These are phyloP conservation scores for Cariama cristata DNA, from an alignment of 2,113 vertebrate genomes.

Conservation along the genomic window DNA sequence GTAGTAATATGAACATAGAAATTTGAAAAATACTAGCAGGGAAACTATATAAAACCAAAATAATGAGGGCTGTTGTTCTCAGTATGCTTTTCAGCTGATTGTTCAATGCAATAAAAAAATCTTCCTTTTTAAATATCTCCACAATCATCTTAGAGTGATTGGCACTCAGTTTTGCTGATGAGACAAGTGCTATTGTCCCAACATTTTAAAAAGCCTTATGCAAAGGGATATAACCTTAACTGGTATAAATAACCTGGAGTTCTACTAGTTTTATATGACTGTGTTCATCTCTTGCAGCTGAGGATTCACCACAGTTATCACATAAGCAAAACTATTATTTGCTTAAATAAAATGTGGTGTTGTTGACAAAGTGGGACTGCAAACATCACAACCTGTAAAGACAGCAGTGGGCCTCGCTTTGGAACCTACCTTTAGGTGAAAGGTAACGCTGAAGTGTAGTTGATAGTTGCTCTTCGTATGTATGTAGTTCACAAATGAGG, in stretches of 20 bases:
- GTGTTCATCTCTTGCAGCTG: not conserved
- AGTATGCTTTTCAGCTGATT: not conserved
- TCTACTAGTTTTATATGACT: not conserved
- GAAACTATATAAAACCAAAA: not conserved
- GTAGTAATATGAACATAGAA: not conserved
- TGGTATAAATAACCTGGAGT: not conserved
- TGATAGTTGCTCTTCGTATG: accelerated
- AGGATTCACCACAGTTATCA: not conserved
- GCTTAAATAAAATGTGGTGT: not conserved
- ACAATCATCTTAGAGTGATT: not conserved
- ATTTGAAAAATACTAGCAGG: not conserved
- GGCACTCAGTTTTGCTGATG: not conserved
- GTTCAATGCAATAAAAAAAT: not conserved
- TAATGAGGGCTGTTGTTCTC: not conserved
- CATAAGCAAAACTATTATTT: not conserved
- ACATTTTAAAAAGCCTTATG: not conserved
- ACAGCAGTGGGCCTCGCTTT: not conserved
- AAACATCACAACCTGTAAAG: not conserved
- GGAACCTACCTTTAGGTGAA: not conserved
- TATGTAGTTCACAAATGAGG: not conserved
- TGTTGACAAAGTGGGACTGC: not conserved
- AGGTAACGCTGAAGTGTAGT: not conserved
- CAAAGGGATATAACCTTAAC: not conserved
- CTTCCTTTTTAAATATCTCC: not conserved
- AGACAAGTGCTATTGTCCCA: not conserved